These are phyloP conservation scores for Atractosteus spatula DNA, from an alignment of 2,113 vertebrate species.

Conservation along the genomic window DNA sequence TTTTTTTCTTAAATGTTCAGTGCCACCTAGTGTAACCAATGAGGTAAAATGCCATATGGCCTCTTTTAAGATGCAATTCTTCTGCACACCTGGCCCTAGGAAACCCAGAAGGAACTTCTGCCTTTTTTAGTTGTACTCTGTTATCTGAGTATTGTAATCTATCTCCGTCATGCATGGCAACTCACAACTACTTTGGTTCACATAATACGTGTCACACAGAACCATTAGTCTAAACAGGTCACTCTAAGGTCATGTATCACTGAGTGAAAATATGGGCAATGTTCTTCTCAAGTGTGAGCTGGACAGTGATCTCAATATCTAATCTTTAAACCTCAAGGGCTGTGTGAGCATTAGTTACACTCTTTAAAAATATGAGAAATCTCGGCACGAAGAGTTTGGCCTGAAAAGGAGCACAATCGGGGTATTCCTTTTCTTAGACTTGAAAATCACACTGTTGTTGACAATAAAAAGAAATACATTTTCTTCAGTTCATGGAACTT, in stretches of 20 bases:
- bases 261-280: conserved; percentile 5
- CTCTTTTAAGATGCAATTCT: background rate
- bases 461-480: no score
- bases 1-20: conserved; percentile 35
- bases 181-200: conserved; percentile 26
- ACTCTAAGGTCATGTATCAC: conserved; percentile 23
- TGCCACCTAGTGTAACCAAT: conserved; percentile 51
- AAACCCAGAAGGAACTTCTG: conserved; percentile 28
- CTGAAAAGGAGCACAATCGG: no score
- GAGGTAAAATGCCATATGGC: conserved; percentile 9
- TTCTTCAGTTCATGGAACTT: no score
- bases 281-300: conserved; percentile 7
- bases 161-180: conserved; percentile 26
- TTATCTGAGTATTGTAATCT: conserved; percentile 40
- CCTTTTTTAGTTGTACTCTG: conserved; percentile 30
- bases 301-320: background rate
- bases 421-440: no score
- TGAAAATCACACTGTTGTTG: no score
- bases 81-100: conserved; percentile 24
- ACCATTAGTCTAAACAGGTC: conserved; percentile 25
- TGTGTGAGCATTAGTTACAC: no score
- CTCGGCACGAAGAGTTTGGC: no score
- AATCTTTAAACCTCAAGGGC: background rate
- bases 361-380: no score
- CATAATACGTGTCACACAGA: background rate